A percentile compares a stretch with the other conserved stretches of the same genome.
Evolutionary conservation across 1,140 invertebrate species (phyloP).

Genomic region (Diorhabda elongata): DNA sequence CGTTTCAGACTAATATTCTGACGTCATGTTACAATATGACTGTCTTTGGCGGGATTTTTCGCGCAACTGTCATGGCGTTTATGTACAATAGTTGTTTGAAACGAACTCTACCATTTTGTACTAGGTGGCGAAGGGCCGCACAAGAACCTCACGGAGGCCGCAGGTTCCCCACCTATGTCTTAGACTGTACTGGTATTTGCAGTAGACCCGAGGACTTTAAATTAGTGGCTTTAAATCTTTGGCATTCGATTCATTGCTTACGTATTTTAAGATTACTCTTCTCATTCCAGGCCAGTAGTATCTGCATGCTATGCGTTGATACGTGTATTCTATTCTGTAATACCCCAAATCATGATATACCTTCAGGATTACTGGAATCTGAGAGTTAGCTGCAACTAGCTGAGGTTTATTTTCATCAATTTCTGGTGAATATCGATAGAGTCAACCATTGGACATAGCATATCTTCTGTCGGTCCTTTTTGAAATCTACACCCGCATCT

Average conservation of each 20-base stretch:
- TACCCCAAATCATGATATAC: conserved; percentile 36
- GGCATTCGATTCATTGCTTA: conserved; percentile 10
- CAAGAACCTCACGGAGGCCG: too few relatives aligned
- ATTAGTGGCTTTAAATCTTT: conserved; percentile 28
- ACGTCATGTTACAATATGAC: too few relatives aligned
- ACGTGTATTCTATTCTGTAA: background rate
- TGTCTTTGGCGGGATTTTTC: too few relatives aligned
- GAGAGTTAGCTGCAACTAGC: conserved; percentile 31
- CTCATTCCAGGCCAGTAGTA: too few relatives aligned
- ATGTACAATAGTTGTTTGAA: too few relatives aligned
- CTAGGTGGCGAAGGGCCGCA: too few relatives aligned
- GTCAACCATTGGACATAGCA: conserved; percentile 34
- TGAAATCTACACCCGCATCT: background rate
- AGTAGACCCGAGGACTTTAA: conserved; percentile 38
- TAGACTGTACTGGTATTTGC: conserved; percentile 38
- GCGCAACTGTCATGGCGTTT: too few relatives aligned
- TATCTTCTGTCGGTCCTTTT: conserved; percentile 25
- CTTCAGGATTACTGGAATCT: conserved; percentile 19
- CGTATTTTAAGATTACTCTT: background rate
- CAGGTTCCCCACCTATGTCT: too few relatives aligned
- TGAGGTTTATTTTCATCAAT: conserved; percentile 36
- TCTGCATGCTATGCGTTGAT: too few relatives aligned
- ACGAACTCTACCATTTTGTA: too few relatives aligned
- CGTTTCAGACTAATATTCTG: too few relatives aligned
- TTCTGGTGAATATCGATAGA: conserved; percentile 32